A percentile compares a stretch with the other conserved stretches of the same genome.
phyloP scores from a whole-genome alignment of 2,888 invertebrate genomes.

The Melanostoma scalare region DNA sequence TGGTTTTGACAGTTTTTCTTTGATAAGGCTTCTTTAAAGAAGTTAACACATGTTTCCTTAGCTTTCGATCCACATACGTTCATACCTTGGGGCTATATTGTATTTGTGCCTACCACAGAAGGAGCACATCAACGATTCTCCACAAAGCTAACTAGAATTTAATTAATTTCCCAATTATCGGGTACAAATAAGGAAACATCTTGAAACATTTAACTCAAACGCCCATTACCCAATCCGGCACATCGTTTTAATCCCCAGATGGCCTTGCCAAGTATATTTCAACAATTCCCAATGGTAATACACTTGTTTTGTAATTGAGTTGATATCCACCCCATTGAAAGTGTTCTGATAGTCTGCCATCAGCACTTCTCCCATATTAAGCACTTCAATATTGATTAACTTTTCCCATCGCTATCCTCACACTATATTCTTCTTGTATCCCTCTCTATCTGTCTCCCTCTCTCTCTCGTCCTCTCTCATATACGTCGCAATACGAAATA shows the following conservation, averaged over 20 bases:
- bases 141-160: too few species aligned
- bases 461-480: not conserved
- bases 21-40: too few species aligned
- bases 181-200: not conserved
- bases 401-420: not conserved
- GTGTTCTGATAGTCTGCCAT: not conserved
- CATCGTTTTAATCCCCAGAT: slow-evolving; percentile 1
- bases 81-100: too few species aligned
- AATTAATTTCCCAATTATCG: too few species aligned
- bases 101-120: too few species aligned
- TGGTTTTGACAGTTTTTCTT: too few species aligned
- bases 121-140: too few species aligned
- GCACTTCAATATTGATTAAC: slow-evolving; percentile 16
- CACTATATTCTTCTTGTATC: not conserved
- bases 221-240: slow-evolving; percentile 9
- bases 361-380: not conserved
- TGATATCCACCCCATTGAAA: not conserved
- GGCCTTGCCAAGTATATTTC: slow-evolving; percentile 5
- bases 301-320: slow-evolving; percentile 20
- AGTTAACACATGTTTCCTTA: too few species aligned
- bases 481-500: not conserved
- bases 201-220: not conserved
- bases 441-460: not conserved
- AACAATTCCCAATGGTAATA: slow-evolving; percentile 11
- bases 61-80: too few species aligned